These are phyloP conservation scores for Drosophila niveifrons DNA, from an alignment of 2,888 invertebrate genomes.

Conservation along the genomic window DNA sequence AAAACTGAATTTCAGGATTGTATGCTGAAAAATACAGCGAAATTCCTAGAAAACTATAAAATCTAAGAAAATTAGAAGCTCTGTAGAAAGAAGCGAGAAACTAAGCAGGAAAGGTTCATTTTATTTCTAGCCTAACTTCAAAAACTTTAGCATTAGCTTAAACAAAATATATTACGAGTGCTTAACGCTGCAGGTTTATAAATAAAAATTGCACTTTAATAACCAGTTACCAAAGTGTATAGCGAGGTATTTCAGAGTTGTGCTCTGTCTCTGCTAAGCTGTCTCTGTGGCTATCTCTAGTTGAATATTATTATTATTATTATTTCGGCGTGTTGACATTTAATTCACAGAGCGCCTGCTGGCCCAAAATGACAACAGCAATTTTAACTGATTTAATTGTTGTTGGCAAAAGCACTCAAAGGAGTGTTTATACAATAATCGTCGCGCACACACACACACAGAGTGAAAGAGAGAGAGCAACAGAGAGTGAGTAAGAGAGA, in stretches of 20 bases:
- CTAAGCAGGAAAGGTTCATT: too few species aligned
- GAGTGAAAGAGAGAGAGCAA: neutral
- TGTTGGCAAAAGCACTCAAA: slow-evolving; percentile 57
- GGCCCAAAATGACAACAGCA: slow-evolving; percentile 46
- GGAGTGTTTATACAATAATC: slow-evolving; percentile 62
- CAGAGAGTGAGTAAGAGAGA: neutral
- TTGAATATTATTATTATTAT: slow-evolving; percentile 27
- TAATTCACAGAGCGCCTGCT: slow-evolving; percentile 47
- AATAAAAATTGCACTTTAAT: too few species aligned
- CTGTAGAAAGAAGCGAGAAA: too few species aligned
- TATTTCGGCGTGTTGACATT: slow-evolving; percentile 44
- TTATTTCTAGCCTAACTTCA: too few species aligned
- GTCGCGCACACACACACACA: slow-evolving; percentile 20
- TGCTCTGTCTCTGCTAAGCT: neutral
- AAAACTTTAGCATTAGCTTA: too few species aligned
- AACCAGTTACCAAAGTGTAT: neutral
- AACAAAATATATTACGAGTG: too few species aligned
- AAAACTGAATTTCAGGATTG: too few species aligned
- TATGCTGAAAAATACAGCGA: too few species aligned
- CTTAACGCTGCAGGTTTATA: too few species aligned
- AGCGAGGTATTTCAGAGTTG: slow-evolving; percentile 8
- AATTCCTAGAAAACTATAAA: too few species aligned
- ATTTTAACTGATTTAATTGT: slow-evolving; percentile 63
- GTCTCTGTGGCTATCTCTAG: neutral
- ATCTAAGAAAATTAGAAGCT: too few species aligned